Evolutionary conservation across 2,797 vertebrate genomes (phyloP).

Genomic region (Myotis pilosus): DNA sequence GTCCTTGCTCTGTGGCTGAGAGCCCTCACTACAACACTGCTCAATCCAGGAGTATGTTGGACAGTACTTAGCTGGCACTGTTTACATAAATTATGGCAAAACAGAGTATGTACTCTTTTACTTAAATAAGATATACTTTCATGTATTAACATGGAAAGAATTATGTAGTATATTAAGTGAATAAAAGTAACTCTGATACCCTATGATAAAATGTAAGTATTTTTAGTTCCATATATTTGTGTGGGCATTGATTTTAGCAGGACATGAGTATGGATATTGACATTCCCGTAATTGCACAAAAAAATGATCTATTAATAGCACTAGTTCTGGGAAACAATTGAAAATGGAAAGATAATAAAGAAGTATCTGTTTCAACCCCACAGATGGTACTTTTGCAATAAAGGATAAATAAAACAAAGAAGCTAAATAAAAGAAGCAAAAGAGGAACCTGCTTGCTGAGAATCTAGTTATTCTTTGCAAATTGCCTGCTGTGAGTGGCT

Average conservation of each 20-base stretch:
- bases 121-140: neutral
- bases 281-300: neutral
- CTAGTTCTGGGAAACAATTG: neutral
- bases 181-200: neutral
- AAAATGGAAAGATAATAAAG: neutral
- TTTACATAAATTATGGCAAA: neutral
- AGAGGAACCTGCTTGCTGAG: neutral
- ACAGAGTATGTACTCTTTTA: neutral
- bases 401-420: slow-evolving; percentile 10
- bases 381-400: neutral
- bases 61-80: neutral
- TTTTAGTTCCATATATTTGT: neutral
- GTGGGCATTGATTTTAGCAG: neutral
- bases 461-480: neutral
- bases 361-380: neutral
- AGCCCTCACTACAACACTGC: neutral
- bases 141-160: neutral
- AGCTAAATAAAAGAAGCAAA: neutral
- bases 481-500: neutral
- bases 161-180: neutral
- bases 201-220: neutral
- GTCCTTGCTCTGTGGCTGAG: neutral
- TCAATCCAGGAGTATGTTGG: neutral
- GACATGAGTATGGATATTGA: neutral
- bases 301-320: neutral